These are phyloP conservation scores for Platycheirus rosarum DNA, from an alignment of 2,888 invertebrate species.

Conservation along the genomic window DNA sequence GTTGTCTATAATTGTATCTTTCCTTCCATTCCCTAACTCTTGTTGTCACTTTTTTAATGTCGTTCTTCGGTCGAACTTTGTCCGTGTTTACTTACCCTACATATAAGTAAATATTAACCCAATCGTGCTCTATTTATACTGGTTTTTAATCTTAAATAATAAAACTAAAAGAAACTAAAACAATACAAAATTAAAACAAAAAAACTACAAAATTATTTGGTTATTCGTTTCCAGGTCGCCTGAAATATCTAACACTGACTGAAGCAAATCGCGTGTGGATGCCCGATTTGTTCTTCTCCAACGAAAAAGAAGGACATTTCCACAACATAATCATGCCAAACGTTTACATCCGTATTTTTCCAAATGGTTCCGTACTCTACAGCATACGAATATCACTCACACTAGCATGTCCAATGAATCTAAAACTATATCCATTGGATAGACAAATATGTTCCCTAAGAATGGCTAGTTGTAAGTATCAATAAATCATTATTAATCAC, in stretches of 20 bases:
- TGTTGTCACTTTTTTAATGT: no score
- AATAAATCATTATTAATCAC: neutral
- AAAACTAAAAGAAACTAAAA: no score
- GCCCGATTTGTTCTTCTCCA: slow-evolving; percentile 98
- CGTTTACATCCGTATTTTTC: slow-evolving; percentile 97
- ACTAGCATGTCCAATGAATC: slow-evolving; percentile 98
- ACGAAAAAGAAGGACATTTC: slow-evolving; percentile 98
- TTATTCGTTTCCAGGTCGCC: slow-evolving; percentile 85
- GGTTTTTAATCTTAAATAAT: no score
- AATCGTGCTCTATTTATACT: no score
- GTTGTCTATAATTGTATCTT: no score
- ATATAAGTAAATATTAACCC: no score
- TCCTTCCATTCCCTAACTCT: no score
- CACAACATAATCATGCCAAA: slow-evolving; percentile 99
- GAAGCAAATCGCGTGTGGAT: slow-evolving; percentile 98
- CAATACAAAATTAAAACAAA: no score
- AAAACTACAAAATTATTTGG: no score
- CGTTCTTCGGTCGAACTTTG: no score
- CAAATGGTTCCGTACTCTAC: slow-evolving; percentile 96
- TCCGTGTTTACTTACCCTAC: no score
- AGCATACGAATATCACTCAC: slow-evolving; percentile 98
- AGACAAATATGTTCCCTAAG: slow-evolving; percentile 96
- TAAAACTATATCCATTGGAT: slow-evolving; percentile 98
- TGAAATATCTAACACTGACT: slow-evolving; percentile 95
- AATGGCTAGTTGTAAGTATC: slow-evolving; percentile 98